These are phyloP conservation scores for Fundulus diaphanus DNA, from an alignment of 2,797 vertebrate species.

Conservation along the genomic window DNA sequence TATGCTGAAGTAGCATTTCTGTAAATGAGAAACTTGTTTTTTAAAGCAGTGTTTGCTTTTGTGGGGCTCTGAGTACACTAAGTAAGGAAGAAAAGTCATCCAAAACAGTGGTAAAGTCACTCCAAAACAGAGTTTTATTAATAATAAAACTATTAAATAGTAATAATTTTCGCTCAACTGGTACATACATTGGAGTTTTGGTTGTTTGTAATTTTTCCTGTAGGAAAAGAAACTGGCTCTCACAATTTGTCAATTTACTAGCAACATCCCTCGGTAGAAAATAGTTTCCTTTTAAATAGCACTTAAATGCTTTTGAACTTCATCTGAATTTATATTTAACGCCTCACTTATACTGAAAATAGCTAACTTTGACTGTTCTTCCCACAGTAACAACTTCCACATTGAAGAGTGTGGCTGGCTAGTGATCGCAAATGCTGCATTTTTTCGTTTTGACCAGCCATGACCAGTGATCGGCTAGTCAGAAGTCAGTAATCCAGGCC, in stretches of 20 bases:
- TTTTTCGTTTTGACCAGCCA: not conserved
- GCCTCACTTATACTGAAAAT: not conserved
- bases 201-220: not conserved
- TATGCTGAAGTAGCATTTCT: not conserved
- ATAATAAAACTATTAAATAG: too few relatives aligned
- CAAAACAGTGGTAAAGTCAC: too few relatives aligned
- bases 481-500: not conserved
- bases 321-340: too few relatives aligned
- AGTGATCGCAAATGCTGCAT: not conserved
- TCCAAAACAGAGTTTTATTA: not conserved
- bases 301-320: not conserved
- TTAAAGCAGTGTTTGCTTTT: too few relatives aligned
- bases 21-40: too few relatives aligned
- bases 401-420: not conserved
- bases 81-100: too few relatives aligned
- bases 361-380: not conserved
- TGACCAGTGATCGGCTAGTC: not conserved
- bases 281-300: not conserved
- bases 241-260: not conserved
- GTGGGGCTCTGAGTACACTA: too few relatives aligned
- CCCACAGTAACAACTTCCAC: not conserved
- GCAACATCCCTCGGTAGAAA: not conserved
- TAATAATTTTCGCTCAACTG: not conserved
- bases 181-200: not conserved
- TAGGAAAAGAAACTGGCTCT: not conserved